Evolutionary conservation across 2,888 invertebrate genomes (phyloP), one percentile per base, ranked within the genome.

Genomic region (Callimorpha dominula): DNA sequence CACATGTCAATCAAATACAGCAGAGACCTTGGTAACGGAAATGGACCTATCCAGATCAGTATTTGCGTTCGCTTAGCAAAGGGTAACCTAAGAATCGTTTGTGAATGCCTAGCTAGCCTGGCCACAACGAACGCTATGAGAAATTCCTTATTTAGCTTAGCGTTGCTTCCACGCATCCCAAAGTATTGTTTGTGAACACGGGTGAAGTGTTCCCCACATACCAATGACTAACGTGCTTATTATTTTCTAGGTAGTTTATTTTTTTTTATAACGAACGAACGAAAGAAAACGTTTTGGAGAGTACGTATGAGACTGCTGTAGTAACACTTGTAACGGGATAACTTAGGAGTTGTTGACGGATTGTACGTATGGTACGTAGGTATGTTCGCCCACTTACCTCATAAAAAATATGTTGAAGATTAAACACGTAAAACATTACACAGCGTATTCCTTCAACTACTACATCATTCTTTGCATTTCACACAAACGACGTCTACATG

Each of bases 161-260:
- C 31, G 31, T 31, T 31, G 31, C 31, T 31, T 31, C 31, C 31
- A 31, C 31, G 31, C 31, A 1, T 31, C 1, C 31, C 31, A 31
- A 31, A 31, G 31, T 31, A 31, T 31, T 31, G 31, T 31, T 31
- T 31, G 31, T 31, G 31, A 31, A 31, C 31, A 31, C 31, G 31
- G 31, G 2, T 31, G 31, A 70, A 68, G 72, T 85, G 87, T 86
- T 87, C 87, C 86, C 78, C 81, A 81, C 84, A 84, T 86, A 86
- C 81, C 81, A 78, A 2, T 83, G 81, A 81, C 78, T 81, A 85
- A 85, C 83, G 81, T 68, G 77, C 78, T 68, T 50, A 57, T 76
- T 62, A 70, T 70, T 75, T 70, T 71, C 68, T 46, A n/a, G 17
- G 69, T 67, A 14, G 60, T 52, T 77, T 71, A 64, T 68, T 71